Evolutionary conservation across 2,888 invertebrate species (phyloP).

Genomic region (Aphodius sticticus): DNA sequence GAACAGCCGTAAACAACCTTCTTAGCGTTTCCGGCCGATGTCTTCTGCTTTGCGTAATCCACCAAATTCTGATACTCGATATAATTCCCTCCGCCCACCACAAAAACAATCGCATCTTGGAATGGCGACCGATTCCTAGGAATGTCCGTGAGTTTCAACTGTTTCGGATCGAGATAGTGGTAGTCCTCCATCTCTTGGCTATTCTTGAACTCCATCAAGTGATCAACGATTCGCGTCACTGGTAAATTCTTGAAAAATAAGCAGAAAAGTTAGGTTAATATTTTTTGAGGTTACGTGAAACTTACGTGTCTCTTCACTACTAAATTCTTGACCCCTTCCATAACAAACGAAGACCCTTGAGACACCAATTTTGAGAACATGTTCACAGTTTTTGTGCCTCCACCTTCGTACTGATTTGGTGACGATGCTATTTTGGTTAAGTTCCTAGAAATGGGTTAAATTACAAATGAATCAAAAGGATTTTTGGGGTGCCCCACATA

Average conservation of each 20-base stretch:
- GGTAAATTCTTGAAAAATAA: conserved; percentile 79
- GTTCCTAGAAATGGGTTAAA: conserved; percentile 63
- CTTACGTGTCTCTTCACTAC: conserved; percentile 97
- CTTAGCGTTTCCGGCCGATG: conserved; percentile 72
- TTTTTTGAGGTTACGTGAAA: conserved; percentile 42
- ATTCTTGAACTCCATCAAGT: conserved; percentile 83
- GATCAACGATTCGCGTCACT: conserved; percentile 91
- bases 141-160: conserved; percentile 77
- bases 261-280: conserved; percentile 7
- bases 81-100: conserved; percentile 96
- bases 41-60: conserved; percentile 91
- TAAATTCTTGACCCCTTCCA: conserved; percentile 99
- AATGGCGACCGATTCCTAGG: conserved; percentile 75
- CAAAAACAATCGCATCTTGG: conserved; percentile 88
- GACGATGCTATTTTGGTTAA: conserved; percentile 79
- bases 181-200: conserved; percentile 86
- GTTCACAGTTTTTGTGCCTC: conserved; percentile 93
- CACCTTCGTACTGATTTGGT: conserved; percentile 86
- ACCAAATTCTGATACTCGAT: conserved; percentile 99
- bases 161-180: conserved; percentile 94
- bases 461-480: conserved; percentile 18
- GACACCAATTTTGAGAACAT: conserved; percentile 99
- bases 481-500: neutral
- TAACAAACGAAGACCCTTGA: conserved; percentile 97
- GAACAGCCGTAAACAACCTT: conserved; percentile 95